A percentile compares a stretch with the other conserved stretches of the same genome.
Conservation (phyloP, 2,113 vertebrate species). For the Chauna torquata region DNA sequence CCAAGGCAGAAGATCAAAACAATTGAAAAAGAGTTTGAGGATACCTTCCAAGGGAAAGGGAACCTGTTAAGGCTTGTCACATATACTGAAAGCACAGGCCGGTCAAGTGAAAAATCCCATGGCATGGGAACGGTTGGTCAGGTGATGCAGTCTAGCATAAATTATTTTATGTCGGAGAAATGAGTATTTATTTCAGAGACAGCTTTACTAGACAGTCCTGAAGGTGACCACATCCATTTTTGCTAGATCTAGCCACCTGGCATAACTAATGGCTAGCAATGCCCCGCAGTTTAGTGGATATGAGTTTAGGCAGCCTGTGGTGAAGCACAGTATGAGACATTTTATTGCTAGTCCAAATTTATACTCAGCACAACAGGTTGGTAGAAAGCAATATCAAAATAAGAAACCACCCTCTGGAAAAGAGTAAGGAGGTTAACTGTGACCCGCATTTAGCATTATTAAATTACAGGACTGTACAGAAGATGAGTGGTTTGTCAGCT, state of each 20-base stretch:
- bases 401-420: neutral
- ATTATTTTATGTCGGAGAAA: neutral
- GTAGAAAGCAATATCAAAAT: neutral
- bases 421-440: neutral
- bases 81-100: neutral
- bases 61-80: constrained; percentile 34
- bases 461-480: neutral
- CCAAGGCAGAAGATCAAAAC: constrained; percentile 54
- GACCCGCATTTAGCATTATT: neutral
- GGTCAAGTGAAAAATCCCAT: constrained; percentile 3
- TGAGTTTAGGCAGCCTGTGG: neutral
- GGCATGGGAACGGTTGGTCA: neutral
- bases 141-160: neutral
- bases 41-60: constrained; percentile 10
- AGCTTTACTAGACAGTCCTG: neutral
- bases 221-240: neutral
- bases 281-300: neutral
- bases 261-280: neutral
- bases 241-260: neutral
- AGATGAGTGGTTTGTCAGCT: neutral
- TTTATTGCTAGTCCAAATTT: neutral
- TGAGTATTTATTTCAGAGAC: neutral
- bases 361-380: neutral
- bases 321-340: neutral
- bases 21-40: constrained; percentile 20